These are phyloP conservation scores for Perccottus glenii DNA, from an alignment of 2,113 vertebrate species.

Conservation along the genomic window DNA sequence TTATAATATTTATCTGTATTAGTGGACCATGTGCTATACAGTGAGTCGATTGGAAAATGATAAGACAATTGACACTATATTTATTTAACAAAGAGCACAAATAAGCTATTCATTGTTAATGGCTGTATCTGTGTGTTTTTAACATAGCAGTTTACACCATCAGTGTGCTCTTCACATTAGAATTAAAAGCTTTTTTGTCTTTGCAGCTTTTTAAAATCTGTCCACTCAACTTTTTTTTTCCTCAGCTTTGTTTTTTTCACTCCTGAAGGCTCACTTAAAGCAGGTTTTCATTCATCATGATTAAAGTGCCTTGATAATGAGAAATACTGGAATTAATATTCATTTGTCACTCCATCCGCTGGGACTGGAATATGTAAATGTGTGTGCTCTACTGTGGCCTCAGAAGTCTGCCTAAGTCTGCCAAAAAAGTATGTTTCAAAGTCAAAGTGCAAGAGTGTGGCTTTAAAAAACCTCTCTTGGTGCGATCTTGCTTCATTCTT, in stretches of 20 bases:
- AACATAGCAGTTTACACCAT: neutral
- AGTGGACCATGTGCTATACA: slow-evolving; percentile 21
- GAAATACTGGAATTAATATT: slow-evolving; percentile 68
- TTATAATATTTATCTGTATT: slow-evolving; percentile 29
- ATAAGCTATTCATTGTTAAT: neutral
- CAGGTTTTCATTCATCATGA: slow-evolving; percentile 62
- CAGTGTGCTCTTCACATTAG: neutral
- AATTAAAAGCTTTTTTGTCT: slow-evolving; percentile 7
- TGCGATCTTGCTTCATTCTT: slow-evolving; percentile 17
- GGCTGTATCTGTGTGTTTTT: neutral
- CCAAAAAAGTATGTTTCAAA: slow-evolving; percentile 38
- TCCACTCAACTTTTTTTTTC: neutral
- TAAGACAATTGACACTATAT: slow-evolving; percentile 8
- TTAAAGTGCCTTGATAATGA: slow-evolving; percentile 60
- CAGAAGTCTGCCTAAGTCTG: slow-evolving; percentile 15
- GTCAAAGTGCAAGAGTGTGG: slow-evolving; percentile 1
- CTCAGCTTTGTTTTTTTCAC: slow-evolving; percentile 33
- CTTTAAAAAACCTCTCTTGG: slow-evolving; percentile 18
- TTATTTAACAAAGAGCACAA: slow-evolving; percentile 19
- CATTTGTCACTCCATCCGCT: slow-evolving; percentile 54
- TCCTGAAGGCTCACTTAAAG: slow-evolving; percentile 41
- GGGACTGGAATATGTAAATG: slow-evolving; percentile 58
- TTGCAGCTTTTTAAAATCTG: slow-evolving; percentile 3
- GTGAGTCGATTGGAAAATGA: slow-evolving; percentile 8
- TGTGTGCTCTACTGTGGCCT: slow-evolving; percentile 34